phyloP scores from a whole-genome alignment of 2,888 invertebrate species.

The Pycnomerus fuliginosus region DNA sequence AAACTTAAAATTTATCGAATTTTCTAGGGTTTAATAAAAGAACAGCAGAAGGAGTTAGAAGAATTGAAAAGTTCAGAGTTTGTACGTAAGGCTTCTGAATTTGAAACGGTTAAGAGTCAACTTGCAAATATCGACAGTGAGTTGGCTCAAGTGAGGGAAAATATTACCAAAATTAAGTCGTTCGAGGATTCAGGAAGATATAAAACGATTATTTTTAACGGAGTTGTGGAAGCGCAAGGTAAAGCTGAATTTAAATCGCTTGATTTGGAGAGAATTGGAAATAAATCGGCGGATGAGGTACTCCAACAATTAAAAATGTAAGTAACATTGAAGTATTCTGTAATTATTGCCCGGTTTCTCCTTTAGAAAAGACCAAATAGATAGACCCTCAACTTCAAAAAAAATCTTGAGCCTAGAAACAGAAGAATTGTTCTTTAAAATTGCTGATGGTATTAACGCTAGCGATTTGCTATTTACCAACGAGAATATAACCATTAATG shows the following conservation, averaged over 20 bases:
- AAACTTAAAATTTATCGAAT: background rate
- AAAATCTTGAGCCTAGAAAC: background rate
- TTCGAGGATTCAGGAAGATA: background rate
- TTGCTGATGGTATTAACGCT: constrained; percentile 38
- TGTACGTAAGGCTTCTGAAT: too few relatives aligned
- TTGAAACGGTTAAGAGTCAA: too few relatives aligned
- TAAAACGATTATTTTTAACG: constrained; percentile 43
- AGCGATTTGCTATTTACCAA: constrained; percentile 33
- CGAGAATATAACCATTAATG: constrained; percentile 32
- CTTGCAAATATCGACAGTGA: too few relatives aligned
- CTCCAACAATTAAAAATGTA: too few relatives aligned
- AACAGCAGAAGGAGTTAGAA: constrained; percentile 18
- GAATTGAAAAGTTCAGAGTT: too few relatives aligned
- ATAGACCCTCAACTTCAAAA: background rate
- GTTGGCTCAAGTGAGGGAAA: too few relatives aligned
- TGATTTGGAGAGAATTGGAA: constrained; percentile 41
- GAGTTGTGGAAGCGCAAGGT: constrained; percentile 42
- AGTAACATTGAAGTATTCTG: too few relatives aligned
- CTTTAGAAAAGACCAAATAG: background rate
- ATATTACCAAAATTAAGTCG: too few relatives aligned
- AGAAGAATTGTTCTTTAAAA: constrained; percentile 38
- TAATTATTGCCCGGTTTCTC: too few relatives aligned
- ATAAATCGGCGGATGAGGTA: constrained; percentile 38
- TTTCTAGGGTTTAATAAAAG: constrained; percentile 7
- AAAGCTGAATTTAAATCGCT: constrained; percentile 38